Conservation (phyloP, 2,888 invertebrate species). For the Cheilosia vernalis region DNA sequence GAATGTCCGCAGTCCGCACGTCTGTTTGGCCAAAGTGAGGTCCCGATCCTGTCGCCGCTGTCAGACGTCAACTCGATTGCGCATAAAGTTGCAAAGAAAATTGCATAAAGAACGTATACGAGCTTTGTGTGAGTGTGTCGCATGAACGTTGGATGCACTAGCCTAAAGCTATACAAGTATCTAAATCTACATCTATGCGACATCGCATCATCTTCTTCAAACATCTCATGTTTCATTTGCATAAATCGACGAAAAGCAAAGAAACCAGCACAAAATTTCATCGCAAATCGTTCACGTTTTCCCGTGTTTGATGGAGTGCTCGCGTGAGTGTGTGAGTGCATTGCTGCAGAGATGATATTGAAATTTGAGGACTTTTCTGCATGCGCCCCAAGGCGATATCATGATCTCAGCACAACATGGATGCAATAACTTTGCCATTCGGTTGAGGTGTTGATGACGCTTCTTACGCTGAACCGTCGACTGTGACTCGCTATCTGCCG, state of each 20-base stretch:
- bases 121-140: slow-evolving; percentile 18
- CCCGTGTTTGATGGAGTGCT: slow-evolving; percentile 33
- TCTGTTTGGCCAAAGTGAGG: background rate
- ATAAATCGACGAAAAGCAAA: slow-evolving; percentile 69
- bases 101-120: slow-evolving; percentile 46
- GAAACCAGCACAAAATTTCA: slow-evolving; percentile 47
- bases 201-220: slow-evolving; percentile 63
- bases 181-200: slow-evolving; percentile 26
- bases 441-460: slow-evolving; percentile 49
- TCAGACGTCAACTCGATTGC: slow-evolving; percentile 43
- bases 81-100: slow-evolving; percentile 53
- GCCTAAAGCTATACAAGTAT: slow-evolving; percentile 31
- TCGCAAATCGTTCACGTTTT: slow-evolving; percentile 54
- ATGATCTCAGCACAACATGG: slow-evolving; percentile 37
- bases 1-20: slow-evolving; percentile 5
- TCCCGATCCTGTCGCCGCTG: slow-evolving; percentile 33
- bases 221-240: slow-evolving; percentile 74
- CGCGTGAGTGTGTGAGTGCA: slow-evolving; percentile 6
- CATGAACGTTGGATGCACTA: slow-evolving; percentile 20
- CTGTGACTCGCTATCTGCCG: background rate
- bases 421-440: slow-evolving; percentile 59
- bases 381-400: slow-evolving; percentile 57
- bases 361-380: slow-evolving; percentile 70
- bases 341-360: slow-evolving; percentile 62
- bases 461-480: background rate